phyloP scores from a whole-genome alignment of 2,888 invertebrate species.

The Hymenopus coronatus region DNA sequence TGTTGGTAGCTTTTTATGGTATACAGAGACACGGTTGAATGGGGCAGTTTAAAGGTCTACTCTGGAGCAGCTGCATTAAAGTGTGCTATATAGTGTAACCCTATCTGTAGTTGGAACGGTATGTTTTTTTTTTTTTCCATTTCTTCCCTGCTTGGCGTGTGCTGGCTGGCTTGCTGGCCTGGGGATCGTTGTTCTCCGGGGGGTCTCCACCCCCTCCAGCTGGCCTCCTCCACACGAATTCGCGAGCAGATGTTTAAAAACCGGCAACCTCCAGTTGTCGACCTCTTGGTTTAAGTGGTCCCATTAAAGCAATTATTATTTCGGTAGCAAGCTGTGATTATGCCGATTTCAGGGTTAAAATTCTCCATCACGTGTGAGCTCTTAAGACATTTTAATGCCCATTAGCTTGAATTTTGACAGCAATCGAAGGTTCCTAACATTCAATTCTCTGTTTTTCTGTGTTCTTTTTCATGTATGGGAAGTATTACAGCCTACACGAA shows the following conservation, averaged over 20 bases:
- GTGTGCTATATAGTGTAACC: background rate
- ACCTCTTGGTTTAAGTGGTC: background rate
- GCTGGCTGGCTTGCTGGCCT: background rate
- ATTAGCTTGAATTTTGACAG: no score
- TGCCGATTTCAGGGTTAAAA: background rate
- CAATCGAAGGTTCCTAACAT: no score
- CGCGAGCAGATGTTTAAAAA: slow-evolving; percentile 9
- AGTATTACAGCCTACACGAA: no score
- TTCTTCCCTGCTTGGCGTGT: background rate
- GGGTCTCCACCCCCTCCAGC: background rate
- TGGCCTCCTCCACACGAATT: background rate
- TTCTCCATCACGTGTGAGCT: no score
- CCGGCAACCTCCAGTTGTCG: background rate
- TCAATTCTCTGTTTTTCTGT: no score
- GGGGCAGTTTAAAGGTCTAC: background rate
- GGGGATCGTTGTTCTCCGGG: background rate
- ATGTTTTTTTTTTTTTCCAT: background rate
- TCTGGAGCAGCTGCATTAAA: background rate
- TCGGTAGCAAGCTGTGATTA: background rate
- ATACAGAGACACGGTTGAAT: background rate
- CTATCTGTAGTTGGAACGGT: background rate
- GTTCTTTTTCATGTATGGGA: no score
- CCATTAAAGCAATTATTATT: background rate
- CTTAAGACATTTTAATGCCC: no score
- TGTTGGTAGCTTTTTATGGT: background rate